phyloP scores from a whole-genome alignment of 2,797 vertebrate genomes.

The Poecile montanus region DNA sequence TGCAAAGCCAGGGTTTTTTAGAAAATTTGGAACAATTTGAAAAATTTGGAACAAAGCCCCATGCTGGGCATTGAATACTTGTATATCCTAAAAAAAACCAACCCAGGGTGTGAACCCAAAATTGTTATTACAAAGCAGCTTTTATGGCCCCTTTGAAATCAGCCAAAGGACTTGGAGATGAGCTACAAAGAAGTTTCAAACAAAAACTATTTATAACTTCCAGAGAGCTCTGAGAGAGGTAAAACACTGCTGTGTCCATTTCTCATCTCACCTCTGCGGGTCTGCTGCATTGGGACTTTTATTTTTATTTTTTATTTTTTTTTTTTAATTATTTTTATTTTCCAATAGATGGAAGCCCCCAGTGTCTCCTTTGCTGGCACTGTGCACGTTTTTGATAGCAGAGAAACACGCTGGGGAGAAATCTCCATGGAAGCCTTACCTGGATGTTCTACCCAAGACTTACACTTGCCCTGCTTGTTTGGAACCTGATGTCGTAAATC shows the following conservation, averaged over 20 bases:
- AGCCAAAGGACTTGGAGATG: neutral
- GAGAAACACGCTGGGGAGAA: conserved; percentile 80
- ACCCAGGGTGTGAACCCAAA: neutral
- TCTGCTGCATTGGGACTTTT: neutral
- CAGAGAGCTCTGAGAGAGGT: neutral
- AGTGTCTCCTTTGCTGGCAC: conserved; percentile 83
- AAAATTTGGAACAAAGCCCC: neutral
- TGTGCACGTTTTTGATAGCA: conserved; percentile 89
- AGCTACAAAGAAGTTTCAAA: conserved; percentile 8
- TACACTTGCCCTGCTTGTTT: conserved; percentile 89
- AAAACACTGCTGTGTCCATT: neutral
- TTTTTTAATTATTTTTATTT: neutral
- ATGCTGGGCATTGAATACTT: neutral
- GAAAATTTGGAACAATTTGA: neutral
- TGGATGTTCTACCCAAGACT: conserved; percentile 82
- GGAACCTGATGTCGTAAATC: conserved; percentile 67
- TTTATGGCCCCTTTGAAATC: conserved; percentile 23
- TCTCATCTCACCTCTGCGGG: neutral
- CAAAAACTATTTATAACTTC: neutral
- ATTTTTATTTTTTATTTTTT: neutral
- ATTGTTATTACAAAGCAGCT: neutral
- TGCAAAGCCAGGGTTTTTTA: neutral
- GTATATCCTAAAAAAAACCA: neutral
- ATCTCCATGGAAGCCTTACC: conserved; percentile 90
- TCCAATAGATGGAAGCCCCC: conserved; percentile 84